Evolutionary conservation across 2,113 vertebrate genomes (phyloP).

Genomic region (Bombycilla garrulus): DNA sequence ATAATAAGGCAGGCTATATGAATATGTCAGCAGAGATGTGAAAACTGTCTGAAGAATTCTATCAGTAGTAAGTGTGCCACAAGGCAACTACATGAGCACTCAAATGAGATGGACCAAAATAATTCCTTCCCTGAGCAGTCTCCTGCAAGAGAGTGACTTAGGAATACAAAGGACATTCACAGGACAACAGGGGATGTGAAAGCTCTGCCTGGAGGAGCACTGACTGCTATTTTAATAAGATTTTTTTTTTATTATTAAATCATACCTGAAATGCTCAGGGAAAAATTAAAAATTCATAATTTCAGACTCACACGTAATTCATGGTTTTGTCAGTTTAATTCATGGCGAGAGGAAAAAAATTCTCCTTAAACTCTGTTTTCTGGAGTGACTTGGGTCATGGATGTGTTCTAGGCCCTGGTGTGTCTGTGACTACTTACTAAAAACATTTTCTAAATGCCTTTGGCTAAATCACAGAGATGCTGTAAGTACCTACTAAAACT

Average conservation of each 20-base stretch:
- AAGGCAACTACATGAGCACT: neutral
- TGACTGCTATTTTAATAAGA: neutral
- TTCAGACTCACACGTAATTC: neutral
- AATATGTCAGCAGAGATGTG: neutral
- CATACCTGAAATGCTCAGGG: neutral
- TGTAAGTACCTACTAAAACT: neutral
- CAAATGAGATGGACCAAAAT: neutral
- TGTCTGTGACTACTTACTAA: neutral
- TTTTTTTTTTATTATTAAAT: neutral
- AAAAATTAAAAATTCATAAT: neutral
- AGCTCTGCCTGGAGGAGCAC: neutral
- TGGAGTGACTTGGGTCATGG: neutral
- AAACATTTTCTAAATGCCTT: neutral
- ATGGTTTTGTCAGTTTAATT: neutral
- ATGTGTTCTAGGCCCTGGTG: neutral
- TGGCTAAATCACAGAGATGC: neutral
- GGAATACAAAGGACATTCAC: neutral
- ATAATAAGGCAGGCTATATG: neutral
- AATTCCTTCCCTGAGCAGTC: neutral
- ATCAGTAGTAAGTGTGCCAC: neutral
- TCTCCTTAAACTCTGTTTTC: neutral
- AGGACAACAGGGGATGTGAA: neutral
- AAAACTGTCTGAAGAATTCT: conserved; percentile 7
- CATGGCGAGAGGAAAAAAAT: neutral
- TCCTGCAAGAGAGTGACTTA: fast-evolving